These are phyloP conservation scores for Lepilemur septentrionalis DNA, from an alignment of 2,797 vertebrate species.

Conservation along the genomic window DNA sequence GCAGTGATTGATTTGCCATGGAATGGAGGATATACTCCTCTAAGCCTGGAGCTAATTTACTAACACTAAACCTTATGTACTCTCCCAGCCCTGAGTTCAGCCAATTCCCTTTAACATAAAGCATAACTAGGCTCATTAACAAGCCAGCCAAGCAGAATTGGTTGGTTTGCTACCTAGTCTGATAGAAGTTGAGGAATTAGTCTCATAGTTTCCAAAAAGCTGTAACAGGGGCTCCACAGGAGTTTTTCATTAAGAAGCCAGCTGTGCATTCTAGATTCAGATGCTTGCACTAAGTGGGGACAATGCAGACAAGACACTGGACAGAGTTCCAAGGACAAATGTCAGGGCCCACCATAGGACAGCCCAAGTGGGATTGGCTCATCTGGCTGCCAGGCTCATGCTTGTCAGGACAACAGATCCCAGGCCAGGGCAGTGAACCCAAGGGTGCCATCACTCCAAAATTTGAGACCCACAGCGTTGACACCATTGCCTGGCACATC, in stretches of 20 bases:
- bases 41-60: not conserved
- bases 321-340: no score
- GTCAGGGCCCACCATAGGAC: not conserved
- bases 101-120: not conserved
- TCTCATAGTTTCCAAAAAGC: no score
- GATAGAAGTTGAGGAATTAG: not conserved
- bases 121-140: not conserved
- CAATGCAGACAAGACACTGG: no score
- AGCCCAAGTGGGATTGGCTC: not conserved
- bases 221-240: not conserved
- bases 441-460: not conserved
- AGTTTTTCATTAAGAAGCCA: not conserved
- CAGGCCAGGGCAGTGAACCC: accelerated
- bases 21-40: not conserved
- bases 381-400: not conserved
- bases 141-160: not conserved
- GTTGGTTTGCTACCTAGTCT: not conserved
- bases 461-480: not conserved
- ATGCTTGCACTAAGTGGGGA: not conserved
- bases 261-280: not conserved
- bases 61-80: no score
- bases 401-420: not conserved
- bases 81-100: not conserved
- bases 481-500: not conserved
- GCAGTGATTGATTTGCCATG: not conserved